Evolutionary conservation across 1,140 invertebrate species (phyloP), one percentile per base, ranked within the genome.

Genomic region (Bombus superbus): DNA sequence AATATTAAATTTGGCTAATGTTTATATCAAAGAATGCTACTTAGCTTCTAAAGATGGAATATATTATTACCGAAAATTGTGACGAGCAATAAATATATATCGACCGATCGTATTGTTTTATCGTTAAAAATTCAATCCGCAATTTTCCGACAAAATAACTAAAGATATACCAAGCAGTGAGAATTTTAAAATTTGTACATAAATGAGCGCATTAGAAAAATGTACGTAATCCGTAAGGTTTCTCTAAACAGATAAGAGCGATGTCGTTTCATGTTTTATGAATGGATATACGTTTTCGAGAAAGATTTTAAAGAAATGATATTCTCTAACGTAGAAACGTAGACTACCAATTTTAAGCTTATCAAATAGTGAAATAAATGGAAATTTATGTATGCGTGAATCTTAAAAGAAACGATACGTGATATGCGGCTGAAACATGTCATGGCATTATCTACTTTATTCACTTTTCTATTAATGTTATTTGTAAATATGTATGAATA

Each of bases 31-130:
- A 9, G 71, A 86, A 57, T 66, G 81, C 68, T 74, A 84, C 5
- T 69, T 44, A 77, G 86, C 86, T 84, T 84, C 62, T 74, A 25
- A 47, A 85, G 35, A 47, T 72, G 38, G 79, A 81, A 64, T 76
- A 78, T 59, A 72, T 69, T 84, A 66, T 68, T 78, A 32, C 32
- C 11, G 44, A 85, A 38, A 38, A 72, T 81, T 81, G 42, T 78
- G 53, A 66, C 4, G 66, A 77, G 79, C 79, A 86, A 88, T 86
- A 86, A 86, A 85, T 75, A 47, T 81, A 53, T 80, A 42, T 22
- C 47, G 47, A 53, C 47, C 47, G 18, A 8, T 53, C 8, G 47
- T 32, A 35, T n/a, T 28, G 38, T 25, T 3, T 81, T 68, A 18
- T 44, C 38, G n/a, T 83, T 59, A 28, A n/a, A 68, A n/a, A 35